Evolutionary conservation across 2,113 vertebrate species (phyloP), one percentile per base, ranked within the genome.

Genomic region (Aptenodytes forsteri): DNA sequence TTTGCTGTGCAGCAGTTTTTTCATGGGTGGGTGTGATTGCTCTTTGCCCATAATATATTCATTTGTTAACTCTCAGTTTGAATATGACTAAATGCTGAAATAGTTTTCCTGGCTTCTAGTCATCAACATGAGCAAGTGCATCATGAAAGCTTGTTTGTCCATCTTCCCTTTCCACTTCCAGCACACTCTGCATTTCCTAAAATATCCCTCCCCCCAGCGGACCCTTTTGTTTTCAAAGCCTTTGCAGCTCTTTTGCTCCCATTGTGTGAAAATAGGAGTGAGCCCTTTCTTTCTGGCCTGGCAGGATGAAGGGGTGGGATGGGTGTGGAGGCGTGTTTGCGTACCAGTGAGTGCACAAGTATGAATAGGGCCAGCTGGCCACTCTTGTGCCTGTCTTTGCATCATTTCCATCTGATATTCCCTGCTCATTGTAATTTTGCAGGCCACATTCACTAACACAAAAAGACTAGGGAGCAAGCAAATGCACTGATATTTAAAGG

Each of bases 281-380:
- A 85, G 91, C 66, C 56, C 75, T 77, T 32, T 93, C 69, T 47
- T 26, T 78, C 50, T 92, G 71, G 77, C 52, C 92, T 34, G 92
- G 90, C 70, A 61, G 92, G 87, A 79, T 1, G 49, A 4, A 70
- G 78, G 96, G 95, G 56, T 85, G 90, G 93, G 93, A 69, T 46
- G 96, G 91, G 94, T 87, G 87, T 69, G 93, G 92, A 91, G 93
- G 70, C 17, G 36, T 29, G 64, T 76, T 55, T 91, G 54, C 12
- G 0, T 78, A 85, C 96, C 96, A 93, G 90, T 79, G 75, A 92
- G 90, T 16, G 87, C 96, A 90, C 78, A 92, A 93, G 76, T 32
- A 71, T 95, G 93, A 97, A 95, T 89, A 55, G 92, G 90, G 89
- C 88, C 95, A 97, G 96, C 96, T 97, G 97, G 96, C 92, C 82